Evolutionary conservation across 2,113 vertebrate genomes (phyloP), one percentile per base, ranked within the genome.

Genomic region (Callocephalon fimbriatum): DNA sequence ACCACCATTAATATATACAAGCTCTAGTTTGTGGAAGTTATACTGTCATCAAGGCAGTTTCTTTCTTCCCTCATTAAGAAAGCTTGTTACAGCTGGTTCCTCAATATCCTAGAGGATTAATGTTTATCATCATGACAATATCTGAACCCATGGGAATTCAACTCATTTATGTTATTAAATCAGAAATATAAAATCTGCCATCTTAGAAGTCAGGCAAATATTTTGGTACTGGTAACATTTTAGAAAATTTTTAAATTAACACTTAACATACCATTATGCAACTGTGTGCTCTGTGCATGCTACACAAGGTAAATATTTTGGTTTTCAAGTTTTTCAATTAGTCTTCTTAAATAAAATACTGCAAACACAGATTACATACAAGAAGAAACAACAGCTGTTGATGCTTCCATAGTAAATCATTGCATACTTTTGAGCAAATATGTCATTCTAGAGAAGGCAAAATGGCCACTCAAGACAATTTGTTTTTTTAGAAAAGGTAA

Each of bases 1-100:
- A 90, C 83, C 50, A 81, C 56, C 71, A 50, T 0, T 61, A 37
- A 85, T 87, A 78, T 25, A 51, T 12, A 14, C 62, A 85, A 91
- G 51, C 77, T 59, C 73, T 89, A 93, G 51, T 78, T 91, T 37
- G 32, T 88, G 62, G 59, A 94, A 86, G 54, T 83, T 90, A 86
- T 14, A 65, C 67, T 85, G 68, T 63, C 80, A 95, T 45, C 15
- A 44, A 90, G 54, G 29, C 80, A 67, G n/a, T 56, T 38, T 77
- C 81, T 94, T 95, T 94, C 53, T 88, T 96, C 47, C 48, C 65
- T 93, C 91, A 92, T 84, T 96, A 97, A 96, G 61, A 63, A 86
- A 82, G 59, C 35, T 90, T 90, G 47, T 90, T 88, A 90, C 81
- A 97, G 72, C 67, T 63, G 66, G 75, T 83, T 92, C 50, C 65